Base-by-base conservation (phyloP, 2,113 vertebrate species). In the Thunnus thynnus region DNA sequence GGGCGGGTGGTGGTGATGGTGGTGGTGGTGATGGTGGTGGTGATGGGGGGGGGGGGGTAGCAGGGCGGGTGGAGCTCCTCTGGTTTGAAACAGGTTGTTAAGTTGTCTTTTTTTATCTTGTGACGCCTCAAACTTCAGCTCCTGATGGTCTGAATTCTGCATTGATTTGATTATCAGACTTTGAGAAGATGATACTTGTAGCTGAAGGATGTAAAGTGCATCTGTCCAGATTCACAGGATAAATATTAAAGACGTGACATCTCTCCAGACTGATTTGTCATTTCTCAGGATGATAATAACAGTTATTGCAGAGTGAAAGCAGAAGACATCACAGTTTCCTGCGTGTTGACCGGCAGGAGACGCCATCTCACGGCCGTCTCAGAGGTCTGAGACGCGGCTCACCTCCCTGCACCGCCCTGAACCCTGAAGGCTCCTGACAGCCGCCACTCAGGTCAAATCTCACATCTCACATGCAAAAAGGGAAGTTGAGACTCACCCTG, bases 401-500 rank as follows among this genome's bases (percentile, higher is more conserved):
- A 63, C 85, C 81, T 64, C 46, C 2, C 72, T 18, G 71, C 78
- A 50, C 67, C 72, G 36, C 47, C 69, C 66, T 46, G 56, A 82
- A 55, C 70, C 82, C 57, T 11, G 17, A 0, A 13, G 65, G 14
- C 27, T 65, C 56, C 54, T 61, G 68, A 44, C 41, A 70, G 71
- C 16, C 80, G 54, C 0, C 1, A 76, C 47, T 57, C 36, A 25
- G 47, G 47, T 18, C 4, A 54, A 41, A 58, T 2, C 3, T 11
- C 2, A 17, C 36, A 41, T 7, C 27, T 27, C 27, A 36, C 48
- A 4, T 18, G 2, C 0, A 44, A 20, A n/a, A 30, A 44, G 51
- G 20, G 46, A 80, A 85, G 84, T 83, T 82, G 70, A 48, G 83
- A 86, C 89, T 89, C 85, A 89, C 89, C 85, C 72, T 75, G 67